phyloP scores from a whole-genome alignment of 2,113 vertebrate species.

The Micronycteris hirsuta region DNA sequence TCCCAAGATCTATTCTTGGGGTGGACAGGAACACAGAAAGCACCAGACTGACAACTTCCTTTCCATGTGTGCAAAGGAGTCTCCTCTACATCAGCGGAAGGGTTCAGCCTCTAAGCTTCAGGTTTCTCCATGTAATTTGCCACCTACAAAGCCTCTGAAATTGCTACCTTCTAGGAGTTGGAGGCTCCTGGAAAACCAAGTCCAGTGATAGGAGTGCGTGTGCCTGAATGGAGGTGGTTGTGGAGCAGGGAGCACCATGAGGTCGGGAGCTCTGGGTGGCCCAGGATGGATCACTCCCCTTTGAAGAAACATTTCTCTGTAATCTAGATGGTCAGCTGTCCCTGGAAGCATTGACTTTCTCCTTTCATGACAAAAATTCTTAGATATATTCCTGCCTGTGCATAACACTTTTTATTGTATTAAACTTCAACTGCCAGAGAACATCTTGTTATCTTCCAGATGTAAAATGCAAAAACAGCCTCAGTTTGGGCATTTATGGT shows the following conservation, averaged over 20 bases:
- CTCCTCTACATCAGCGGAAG: not conserved
- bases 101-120: not conserved
- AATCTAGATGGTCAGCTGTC: not conserved
- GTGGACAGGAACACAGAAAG: not conserved
- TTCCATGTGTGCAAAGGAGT: not conserved
- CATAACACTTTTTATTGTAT: not conserved
- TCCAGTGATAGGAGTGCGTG: not conserved
- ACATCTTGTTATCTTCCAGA: not conserved
- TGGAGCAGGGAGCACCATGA: not conserved
- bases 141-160: not conserved
- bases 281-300: not conserved
- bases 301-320: not conserved
- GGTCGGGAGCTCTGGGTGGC: not conserved
- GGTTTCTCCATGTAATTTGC: not conserved
- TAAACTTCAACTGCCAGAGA: not conserved
- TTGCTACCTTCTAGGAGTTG: not conserved
- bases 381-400: not conserved
- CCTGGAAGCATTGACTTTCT: not conserved
- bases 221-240: not conserved
- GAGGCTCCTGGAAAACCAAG: not conserved
- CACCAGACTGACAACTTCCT: not conserved
- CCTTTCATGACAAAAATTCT: not conserved
- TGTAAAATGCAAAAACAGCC: not conserved
- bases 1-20: not conserved
- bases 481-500: not conserved